A percentile compares a stretch with the other conserved stretches of the same genome.
phyloP scores from a whole-genome alignment of 2,797 vertebrate genomes.

The Pseudomugil gertrudae region DNA sequence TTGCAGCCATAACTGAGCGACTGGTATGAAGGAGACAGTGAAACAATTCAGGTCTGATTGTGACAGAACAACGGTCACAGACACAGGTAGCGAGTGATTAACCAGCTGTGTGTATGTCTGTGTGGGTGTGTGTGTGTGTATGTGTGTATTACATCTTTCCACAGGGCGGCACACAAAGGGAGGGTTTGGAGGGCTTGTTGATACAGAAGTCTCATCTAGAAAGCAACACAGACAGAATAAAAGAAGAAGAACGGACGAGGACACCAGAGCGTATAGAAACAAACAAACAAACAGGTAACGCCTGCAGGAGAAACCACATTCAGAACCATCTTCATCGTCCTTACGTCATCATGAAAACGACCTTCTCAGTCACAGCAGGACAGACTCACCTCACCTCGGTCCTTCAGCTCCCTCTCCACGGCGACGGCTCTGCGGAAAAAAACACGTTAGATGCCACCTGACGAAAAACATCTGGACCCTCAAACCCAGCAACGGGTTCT shows the following conservation, averaged over 20 bases:
- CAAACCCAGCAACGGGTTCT: background rate
- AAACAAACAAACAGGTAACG: background rate
- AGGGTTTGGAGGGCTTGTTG: constrained; percentile 93
- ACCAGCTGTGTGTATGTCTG: constrained; percentile 1
- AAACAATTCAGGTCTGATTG: too few species aligned
- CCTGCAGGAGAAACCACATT: constrained; percentile 3
- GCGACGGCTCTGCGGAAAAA: constrained; percentile 88
- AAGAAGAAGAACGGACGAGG: constrained; percentile 15
- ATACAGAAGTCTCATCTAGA: constrained; percentile 92
- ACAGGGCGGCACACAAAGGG: constrained; percentile 93
- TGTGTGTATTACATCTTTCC: constrained; percentile 94
- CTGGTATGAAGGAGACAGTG: too few species aligned
- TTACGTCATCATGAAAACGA: background rate
- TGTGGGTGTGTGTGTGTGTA: constrained; percentile 54
- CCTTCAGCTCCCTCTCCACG: constrained; percentile 89
- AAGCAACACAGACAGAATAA: constrained; percentile 65
- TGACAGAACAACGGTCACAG: too few species aligned
- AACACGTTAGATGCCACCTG: too few species aligned
- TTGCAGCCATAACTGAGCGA: too few species aligned
- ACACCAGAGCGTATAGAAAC: constrained; percentile 23
- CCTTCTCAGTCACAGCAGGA: background rate
- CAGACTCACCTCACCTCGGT: constrained; percentile 90
- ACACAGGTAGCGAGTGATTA: background rate
- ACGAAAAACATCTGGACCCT: too few species aligned
- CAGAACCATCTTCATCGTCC: background rate